phyloP scores from a whole-genome alignment of 2,888 invertebrate species.

The Odontocerum albicorne region DNA sequence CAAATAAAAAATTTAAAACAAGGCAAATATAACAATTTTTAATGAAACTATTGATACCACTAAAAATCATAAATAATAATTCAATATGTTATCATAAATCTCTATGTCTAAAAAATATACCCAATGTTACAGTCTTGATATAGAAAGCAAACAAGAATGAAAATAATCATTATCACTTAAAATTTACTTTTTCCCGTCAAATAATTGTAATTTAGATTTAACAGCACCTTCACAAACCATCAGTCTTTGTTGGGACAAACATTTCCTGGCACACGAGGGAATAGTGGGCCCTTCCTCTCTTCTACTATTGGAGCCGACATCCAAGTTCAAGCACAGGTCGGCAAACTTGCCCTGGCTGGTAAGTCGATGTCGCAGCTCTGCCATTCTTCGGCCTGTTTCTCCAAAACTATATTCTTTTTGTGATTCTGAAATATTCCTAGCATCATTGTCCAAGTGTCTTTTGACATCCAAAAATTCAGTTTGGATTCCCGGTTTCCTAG shows the following conservation, averaged over 20 bases:
- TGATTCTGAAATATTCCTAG: slow-evolving; percentile 28
- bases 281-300: slow-evolving; percentile 39
- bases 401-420: slow-evolving; percentile 42
- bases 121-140: too few species aligned
- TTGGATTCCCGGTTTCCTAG: slow-evolving; percentile 26
- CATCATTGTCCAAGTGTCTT: slow-evolving; percentile 33
- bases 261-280: slow-evolving; percentile 44
- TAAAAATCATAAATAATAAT: too few species aligned
- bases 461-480: slow-evolving; percentile 33
- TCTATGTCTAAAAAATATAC: too few species aligned
- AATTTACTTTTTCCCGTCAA: slow-evolving; percentile 63
- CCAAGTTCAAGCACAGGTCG: slow-evolving; percentile 43
- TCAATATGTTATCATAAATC: too few species aligned
- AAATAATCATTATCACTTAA: too few species aligned
- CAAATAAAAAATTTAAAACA: too few species aligned
- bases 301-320: slow-evolving; percentile 40
- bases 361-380: slow-evolving; percentile 36
- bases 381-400: slow-evolving; percentile 38
- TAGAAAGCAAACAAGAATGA: too few species aligned
- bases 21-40: too few species aligned
- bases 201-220: slow-evolving; percentile 80
- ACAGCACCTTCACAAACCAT: slow-evolving; percentile 87
- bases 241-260: slow-evolving; percentile 65
- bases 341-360: slow-evolving; percentile 36
- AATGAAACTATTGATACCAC: too few species aligned